Base-by-base conservation (phyloP, 1,140 invertebrate genomes). In the Maconellicoccus hirsutus region DNA sequence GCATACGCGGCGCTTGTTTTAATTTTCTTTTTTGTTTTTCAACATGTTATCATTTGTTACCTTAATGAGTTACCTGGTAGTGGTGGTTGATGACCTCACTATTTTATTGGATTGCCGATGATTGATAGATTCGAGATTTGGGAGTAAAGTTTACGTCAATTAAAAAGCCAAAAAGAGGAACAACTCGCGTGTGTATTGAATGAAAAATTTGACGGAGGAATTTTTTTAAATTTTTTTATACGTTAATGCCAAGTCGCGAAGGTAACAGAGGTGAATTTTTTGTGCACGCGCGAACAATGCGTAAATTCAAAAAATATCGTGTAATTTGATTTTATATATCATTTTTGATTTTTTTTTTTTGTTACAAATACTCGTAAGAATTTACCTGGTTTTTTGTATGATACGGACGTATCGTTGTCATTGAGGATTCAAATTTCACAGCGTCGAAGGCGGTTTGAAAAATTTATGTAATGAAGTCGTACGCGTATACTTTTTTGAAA, bases 201-300 rank as follows among this genome's bases (percentile, higher is more conserved):
- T 33, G 29, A 6, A n/a, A n/a, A 33, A 33, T 33, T 33, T 33
- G 29, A 6, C 3, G 29, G 29, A 33, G 29, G 29, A n/a, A n/a
- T n/a, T n/a, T n/a, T n/a, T n/a, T n/a, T n/a, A n/a, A n/a, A n/a
- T n/a, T n/a, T n/a, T n/a, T n/a, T n/a, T n/a, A n/a, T n/a, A n/a
- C n/a, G n/a, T n/a, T n/a, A n/a, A n/a, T n/a, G n/a, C n/a, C n/a
- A n/a, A n/a, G n/a, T n/a, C n/a, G n/a, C n/a, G 42, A 16, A 52
- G 42, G 42, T 52, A 52, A 52, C 42, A 16, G 42, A 3, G 2
- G n/a, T 8, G 10, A 8, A 3, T 52, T 52, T 52, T 52, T 52
- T 8, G n/a, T 52, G 42, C 42, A 52, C 42, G 42, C 42, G 42
- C 42, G 42, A 52, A 52, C 42, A 52, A 52, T 52, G 42, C 42